Percentiles rank a stretch among this genome's conserved stretches.
Conservation (phyloP, 2,888 invertebrate species). For the Drosophila helvetica region DNA sequence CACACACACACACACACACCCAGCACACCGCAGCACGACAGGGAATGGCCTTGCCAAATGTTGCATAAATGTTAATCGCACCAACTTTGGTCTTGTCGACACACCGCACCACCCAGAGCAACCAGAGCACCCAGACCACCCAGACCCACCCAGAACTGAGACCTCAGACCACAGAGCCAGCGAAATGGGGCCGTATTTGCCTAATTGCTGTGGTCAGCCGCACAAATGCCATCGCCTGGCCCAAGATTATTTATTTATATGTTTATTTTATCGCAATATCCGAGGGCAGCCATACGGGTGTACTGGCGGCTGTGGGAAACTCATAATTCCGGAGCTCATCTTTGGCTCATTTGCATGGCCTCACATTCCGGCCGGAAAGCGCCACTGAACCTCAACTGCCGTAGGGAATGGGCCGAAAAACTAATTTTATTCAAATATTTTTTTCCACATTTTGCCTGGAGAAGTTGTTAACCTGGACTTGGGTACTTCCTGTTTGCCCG, state of each 20-base stretch:
- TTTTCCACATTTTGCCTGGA: too few relatives aligned
- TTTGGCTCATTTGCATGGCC: constrained; percentile 50
- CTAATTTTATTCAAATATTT: too few relatives aligned
- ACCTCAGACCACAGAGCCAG: neutral
- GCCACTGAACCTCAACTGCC: constrained; percentile 13
- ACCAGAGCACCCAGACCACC: neutral
- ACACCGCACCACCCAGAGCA: neutral
- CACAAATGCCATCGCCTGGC: constrained; percentile 47
- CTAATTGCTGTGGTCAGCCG: constrained; percentile 69
- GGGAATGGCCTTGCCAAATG: constrained; percentile 36
- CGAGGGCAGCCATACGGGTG: neutral
- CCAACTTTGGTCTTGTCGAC: constrained; percentile 17
- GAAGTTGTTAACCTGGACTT: too few relatives aligned
- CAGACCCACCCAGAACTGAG: neutral
- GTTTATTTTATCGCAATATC: constrained; percentile 43
- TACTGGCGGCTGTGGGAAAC: neutral
- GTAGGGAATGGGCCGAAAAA: neutral
- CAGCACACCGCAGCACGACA: too few relatives aligned
- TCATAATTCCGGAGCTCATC: constrained; percentile 61
- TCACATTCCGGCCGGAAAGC: constrained; percentile 27
- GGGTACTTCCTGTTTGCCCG: too few relatives aligned
- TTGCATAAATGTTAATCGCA: constrained; percentile 43
- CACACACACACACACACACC: neutral
- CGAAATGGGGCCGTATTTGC: constrained; percentile 35
- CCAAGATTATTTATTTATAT: constrained; percentile 68